Evolutionary conservation across 2,113 vertebrate genomes (phyloP).

Genomic region (Struthidea cinerea): DNA sequence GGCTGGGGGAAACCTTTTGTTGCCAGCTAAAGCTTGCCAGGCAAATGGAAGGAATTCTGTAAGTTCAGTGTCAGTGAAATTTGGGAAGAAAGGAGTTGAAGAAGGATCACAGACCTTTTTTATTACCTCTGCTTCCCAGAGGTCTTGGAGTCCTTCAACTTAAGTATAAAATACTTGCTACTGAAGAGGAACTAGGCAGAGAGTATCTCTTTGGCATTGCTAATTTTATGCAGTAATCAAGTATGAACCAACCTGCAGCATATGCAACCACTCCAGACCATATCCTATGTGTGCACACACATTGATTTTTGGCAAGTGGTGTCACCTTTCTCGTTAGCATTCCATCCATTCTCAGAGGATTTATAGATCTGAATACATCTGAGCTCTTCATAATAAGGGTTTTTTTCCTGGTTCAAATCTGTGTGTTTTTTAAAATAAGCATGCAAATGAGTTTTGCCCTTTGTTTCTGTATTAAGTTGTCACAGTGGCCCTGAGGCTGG

Average conservation of each 20-base stretch:
- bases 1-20: background rate
- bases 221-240: background rate
- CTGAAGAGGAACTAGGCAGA: background rate
- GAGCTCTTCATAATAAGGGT: background rate
- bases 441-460: background rate
- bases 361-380: background rate
- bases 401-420: background rate
- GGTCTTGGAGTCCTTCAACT: background rate
- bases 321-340: background rate
- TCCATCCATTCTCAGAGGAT: background rate
- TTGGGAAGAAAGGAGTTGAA: background rate
- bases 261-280: background rate
- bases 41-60: background rate
- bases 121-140: background rate
- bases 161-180: background rate
- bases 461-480: background rate
- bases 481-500: background rate
- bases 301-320: background rate
- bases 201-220: background rate
- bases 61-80: background rate
- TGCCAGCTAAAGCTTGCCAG: background rate
- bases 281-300: rapidly evolving
- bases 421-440: background rate
- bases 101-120: background rate
- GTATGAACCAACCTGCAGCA: background rate